Evolutionary conservation across 2,888 invertebrate genomes (phyloP).

Genomic region (Sthenelais limicola): DNA sequence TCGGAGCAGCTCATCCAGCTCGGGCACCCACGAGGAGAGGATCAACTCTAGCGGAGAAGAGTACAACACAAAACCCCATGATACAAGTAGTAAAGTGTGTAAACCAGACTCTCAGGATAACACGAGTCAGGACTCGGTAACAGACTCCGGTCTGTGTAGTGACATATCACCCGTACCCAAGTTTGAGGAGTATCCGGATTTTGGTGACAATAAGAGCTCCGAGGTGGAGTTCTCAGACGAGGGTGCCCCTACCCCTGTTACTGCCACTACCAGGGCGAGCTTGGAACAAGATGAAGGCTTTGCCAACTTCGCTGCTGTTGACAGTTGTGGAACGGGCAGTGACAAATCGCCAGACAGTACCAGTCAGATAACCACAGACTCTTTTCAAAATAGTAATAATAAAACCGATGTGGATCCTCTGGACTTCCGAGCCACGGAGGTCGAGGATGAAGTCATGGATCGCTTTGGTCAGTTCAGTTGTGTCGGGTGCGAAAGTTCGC

Average conservation of each 20-base stretch:
- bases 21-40: constrained; percentile 14
- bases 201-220: constrained; percentile 27
- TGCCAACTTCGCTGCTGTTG: constrained; percentile 28
- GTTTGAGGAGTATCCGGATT: constrained; percentile 39
- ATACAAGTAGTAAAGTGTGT: constrained; percentile 1
- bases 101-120: constrained; percentile 40
- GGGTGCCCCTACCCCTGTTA: neutral
- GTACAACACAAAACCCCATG: constrained; percentile 10
- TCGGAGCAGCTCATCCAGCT: constrained; percentile 24
- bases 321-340: constrained; percentile 38
- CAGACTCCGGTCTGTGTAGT: constrained; percentile 40
- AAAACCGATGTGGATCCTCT: constrained; percentile 15
- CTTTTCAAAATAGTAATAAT: neutral
- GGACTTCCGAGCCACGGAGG: constrained; percentile 19
- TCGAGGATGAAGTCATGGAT: constrained; percentile 6
- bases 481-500: neutral
- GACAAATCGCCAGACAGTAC: constrained; percentile 28
- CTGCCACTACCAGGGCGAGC: too few relatives aligned
- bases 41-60: constrained; percentile 22
- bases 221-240: constrained; percentile 33
- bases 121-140: constrained; percentile 42
- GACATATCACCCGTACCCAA: constrained; percentile 43
- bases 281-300: constrained; percentile 35
- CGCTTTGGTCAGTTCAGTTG: neutral
- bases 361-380: too few relatives aligned